Evolutionary conservation across 1,140 invertebrate genomes (phyloP).

Genomic region (Sarcophaga peregrina): DNA sequence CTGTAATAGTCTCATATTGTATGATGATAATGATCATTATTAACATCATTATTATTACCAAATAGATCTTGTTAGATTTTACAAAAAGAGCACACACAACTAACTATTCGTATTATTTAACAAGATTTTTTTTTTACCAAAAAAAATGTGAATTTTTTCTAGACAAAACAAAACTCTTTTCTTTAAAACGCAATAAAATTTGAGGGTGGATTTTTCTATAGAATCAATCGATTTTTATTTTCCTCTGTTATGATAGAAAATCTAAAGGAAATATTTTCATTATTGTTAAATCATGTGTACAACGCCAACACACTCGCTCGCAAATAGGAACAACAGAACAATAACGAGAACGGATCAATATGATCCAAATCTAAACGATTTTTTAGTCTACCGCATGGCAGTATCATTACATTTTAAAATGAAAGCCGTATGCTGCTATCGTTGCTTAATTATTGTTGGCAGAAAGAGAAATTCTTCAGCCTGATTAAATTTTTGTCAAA

Average conservation of each 20-base stretch:
- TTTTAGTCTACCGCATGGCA: background rate
- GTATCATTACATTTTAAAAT: background rate
- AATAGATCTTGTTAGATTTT: conserved; percentile 6
- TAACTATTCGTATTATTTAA: background rate
- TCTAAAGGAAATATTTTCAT: conserved; percentile 18
- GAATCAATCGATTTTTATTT: background rate
- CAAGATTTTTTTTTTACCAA: no score
- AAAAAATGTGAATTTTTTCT: no score
- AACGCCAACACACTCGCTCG: conserved; percentile 40
- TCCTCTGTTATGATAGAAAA: background rate
- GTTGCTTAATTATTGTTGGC: no score
- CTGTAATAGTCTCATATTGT: no score
- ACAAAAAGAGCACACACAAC: conserved; percentile 21
- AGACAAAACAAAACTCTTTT: no score
- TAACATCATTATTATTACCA: background rate
- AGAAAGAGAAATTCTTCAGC: background rate
- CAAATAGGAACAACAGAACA: background rate
- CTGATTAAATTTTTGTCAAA: background rate
- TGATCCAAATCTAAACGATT: conserved; percentile 36
- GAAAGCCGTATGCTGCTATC: no score
- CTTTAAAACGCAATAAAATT: background rate
- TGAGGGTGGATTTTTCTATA: background rate
- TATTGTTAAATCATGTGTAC: conserved; percentile 43
- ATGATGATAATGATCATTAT: no score
- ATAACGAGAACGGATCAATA: conserved; percentile 15